Percentiles rank a stretch among this genome's conserved stretches.
phyloP scores from a whole-genome alignment of 2,797 vertebrate genomes.

The Sebastes nivosus region DNA sequence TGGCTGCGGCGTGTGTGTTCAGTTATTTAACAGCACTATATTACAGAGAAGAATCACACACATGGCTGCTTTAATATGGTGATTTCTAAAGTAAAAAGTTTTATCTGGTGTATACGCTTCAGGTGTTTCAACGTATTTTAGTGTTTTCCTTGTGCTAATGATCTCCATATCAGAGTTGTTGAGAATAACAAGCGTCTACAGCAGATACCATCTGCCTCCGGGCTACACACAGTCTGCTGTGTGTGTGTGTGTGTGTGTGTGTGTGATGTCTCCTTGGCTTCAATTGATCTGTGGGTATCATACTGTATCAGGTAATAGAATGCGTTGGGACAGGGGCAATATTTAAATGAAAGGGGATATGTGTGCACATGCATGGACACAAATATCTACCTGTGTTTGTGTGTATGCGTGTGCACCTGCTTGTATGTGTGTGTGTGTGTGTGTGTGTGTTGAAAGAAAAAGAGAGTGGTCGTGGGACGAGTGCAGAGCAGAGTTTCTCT shows the following conservation, averaged over 20 bases:
- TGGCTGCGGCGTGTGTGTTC: slow-evolving; percentile 21
- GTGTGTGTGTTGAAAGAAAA: slow-evolving; percentile 18
- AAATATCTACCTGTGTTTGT: slow-evolving; percentile 29
- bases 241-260: slow-evolving; percentile 50
- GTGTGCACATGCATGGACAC: slow-evolving; percentile 41
- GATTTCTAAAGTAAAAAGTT: slow-evolving; percentile 63
- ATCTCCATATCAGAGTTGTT: slow-evolving; percentile 75
- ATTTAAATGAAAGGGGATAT: slow-evolving; percentile 88
- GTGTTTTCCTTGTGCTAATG: slow-evolving; percentile 72
- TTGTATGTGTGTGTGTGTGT: neutral
- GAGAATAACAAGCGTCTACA: slow-evolving; percentile 73
- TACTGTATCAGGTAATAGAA: slow-evolving; percentile 86
- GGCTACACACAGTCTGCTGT: slow-evolving; percentile 50
- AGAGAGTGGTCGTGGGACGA: slow-evolving; percentile 15
- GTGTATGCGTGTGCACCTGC: neutral
- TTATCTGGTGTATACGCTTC: slow-evolving; percentile 54
- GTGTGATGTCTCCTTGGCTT: slow-evolving; percentile 77
- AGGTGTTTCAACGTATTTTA: slow-evolving; percentile 59
- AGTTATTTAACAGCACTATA: slow-evolving; percentile 37
- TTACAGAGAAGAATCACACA: slow-evolving; percentile 30
- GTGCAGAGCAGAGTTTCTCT: slow-evolving; percentile 71
- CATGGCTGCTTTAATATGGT: slow-evolving; percentile 58
- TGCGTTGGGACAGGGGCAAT: slow-evolving; percentile 78
- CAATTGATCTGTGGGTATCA: slow-evolving; percentile 89
- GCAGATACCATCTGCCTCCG: slow-evolving; percentile 73